phyloP scores from a whole-genome alignment of 2,113 vertebrate genomes.

The Macaca fascicularis region DNA sequence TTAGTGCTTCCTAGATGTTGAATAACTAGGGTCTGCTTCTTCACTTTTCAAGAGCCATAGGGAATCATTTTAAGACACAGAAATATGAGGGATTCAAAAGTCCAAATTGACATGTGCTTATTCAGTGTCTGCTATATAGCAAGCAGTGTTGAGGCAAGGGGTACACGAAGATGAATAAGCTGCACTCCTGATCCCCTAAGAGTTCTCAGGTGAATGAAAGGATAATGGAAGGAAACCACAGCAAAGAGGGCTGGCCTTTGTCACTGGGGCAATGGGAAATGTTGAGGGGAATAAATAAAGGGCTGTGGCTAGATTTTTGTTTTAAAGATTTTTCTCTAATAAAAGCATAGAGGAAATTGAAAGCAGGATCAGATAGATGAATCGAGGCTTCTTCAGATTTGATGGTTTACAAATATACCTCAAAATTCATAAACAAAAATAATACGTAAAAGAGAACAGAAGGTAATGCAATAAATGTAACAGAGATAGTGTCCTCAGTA shows the following conservation, averaged over 20 bases:
- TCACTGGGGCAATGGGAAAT: not conserved
- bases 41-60: not conserved
- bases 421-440: not conserved
- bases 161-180: too few species aligned
- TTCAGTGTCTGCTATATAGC: not conserved
- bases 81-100: not conserved
- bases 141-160: rapidly evolving
- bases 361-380: not conserved
- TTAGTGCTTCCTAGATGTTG: not conserved
- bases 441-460: not conserved
- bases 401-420: not conserved
- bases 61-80: not conserved
- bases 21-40: not conserved
- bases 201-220: not conserved
- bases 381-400: not conserved
- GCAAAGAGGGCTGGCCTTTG: not conserved
- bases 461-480: not conserved
- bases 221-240: not conserved
- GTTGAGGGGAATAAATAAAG: not conserved
- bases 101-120: not conserved
- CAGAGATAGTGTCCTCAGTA: not conserved
- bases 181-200: not conserved
- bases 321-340: not conserved
- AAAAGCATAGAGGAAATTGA: not conserved
- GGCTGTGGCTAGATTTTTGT: not conserved